These are phyloP conservation scores for Drosophila seclusa DNA, from an alignment of 2,888 invertebrate genomes.

Conservation along the genomic window DNA sequence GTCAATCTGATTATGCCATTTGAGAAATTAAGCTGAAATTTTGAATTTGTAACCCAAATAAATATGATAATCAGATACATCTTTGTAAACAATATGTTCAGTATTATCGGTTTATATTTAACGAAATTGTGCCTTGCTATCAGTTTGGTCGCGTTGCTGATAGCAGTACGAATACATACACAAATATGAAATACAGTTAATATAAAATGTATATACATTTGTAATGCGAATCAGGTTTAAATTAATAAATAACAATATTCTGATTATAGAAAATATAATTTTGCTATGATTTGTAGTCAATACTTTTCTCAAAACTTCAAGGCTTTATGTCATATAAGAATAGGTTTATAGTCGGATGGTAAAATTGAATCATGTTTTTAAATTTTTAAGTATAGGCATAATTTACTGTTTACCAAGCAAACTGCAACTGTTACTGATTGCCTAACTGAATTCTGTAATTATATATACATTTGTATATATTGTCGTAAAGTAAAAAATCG, in stretches of 20 bases:
- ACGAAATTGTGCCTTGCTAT: conserved; percentile 1
- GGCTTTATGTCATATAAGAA: background rate
- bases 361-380: too few relatives aligned
- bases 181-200: background rate
- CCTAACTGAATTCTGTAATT: background rate
- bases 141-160: background rate
- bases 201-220: background rate
- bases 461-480: background rate
- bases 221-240: background rate
- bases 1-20: background rate
- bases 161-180: background rate
- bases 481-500: background rate
- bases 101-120: background rate
- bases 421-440: conserved; percentile 3
- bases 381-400: background rate
- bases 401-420: background rate
- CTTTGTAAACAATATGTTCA: background rate
- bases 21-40: background rate
- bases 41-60: background rate
- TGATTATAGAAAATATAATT: background rate
- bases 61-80: background rate
- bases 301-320: background rate
- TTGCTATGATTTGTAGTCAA: background rate
- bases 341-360: background rate
- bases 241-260: background rate